Evolutionary conservation across 2,888 invertebrate genomes (phyloP).

Genomic region (Eupithecia tripunctaria): DNA sequence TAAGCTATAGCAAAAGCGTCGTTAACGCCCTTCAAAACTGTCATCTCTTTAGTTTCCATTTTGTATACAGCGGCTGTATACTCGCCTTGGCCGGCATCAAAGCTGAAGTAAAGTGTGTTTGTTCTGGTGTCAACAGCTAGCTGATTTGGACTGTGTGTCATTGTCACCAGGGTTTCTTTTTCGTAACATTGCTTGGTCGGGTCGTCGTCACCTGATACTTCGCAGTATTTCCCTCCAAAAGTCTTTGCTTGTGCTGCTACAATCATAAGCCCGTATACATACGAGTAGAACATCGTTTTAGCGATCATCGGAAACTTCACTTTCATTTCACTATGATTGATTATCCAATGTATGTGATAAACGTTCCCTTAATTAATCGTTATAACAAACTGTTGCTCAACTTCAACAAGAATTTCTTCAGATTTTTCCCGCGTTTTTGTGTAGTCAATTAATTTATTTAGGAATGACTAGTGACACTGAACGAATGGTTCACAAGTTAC

Average conservation of each 20-base stretch:
- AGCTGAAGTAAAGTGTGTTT: conserved; percentile 72
- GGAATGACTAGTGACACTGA: not conserved
- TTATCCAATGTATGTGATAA: too few relatives aligned
- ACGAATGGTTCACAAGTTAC: not conserved
- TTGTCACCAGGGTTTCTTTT: conserved; percentile 62
- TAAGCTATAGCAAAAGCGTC: conserved; percentile 72
- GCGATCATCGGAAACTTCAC: not conserved
- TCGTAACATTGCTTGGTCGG: conserved; percentile 61
- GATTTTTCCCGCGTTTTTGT: not conserved
- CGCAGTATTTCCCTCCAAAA: conserved; percentile 54
- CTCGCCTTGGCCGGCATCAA: conserved; percentile 71
- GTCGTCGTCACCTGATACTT: conserved; percentile 56
- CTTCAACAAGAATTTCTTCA: not conserved
- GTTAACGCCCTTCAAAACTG: conserved; percentile 68
- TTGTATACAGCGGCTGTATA: conserved; percentile 64
- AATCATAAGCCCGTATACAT: conserved; percentile 34
- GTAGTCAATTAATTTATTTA: not conserved
- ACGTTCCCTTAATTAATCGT: not conserved
- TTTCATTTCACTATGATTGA: not conserved
- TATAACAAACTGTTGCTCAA: not conserved
- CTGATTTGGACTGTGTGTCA: conserved; percentile 73
- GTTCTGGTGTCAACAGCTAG: conserved; percentile 62
- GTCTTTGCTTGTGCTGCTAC: conserved; percentile 38
- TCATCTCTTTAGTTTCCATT: conserved; percentile 62
- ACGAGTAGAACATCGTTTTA: conserved; percentile 27